Conservation (phyloP, 2,797 vertebrate species). For the Pangasius larnaudii region DNA sequence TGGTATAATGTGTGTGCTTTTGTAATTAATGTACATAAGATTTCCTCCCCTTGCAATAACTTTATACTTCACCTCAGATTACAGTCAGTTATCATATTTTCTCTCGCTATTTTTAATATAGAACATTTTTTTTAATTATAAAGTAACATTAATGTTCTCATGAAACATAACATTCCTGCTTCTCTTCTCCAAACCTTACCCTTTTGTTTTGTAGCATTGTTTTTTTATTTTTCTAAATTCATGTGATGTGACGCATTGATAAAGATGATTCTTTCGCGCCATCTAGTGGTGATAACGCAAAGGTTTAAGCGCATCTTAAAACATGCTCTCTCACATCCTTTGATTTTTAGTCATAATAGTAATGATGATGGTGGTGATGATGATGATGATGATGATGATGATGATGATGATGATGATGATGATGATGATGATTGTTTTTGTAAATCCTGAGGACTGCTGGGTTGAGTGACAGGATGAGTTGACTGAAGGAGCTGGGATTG, state of each 20-base stretch:
- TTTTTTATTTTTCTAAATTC: not conserved
- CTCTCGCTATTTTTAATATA: not conserved
- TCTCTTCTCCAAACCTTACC: not conserved
- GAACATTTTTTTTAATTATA: not conserved
- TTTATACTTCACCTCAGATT: not conserved
- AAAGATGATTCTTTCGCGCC: conserved; percentile 18
- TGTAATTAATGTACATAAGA: not conserved
- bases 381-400: not conserved
- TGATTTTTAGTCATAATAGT: not conserved
- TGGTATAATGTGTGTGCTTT: not conserved
- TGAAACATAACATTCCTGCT: not conserved
- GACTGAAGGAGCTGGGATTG: conserved; percentile 12
- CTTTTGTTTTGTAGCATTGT: not conserved
- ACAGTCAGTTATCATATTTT: too few species aligned
- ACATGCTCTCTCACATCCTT: not conserved
- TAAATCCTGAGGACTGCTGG: not conserved
- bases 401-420: not conserved
- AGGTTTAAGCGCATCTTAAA: not conserved
- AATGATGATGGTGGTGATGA: not conserved
- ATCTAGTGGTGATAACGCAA: conserved; percentile 7
- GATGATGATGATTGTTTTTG: conserved; percentile 7
- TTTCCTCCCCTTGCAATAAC: not conserved
- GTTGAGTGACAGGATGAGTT: not conserved
- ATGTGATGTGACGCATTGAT: not conserved
- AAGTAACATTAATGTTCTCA: not conserved